Conservation (phyloP, 2,113 vertebrate genomes). For the Trogon melanurus region DNA sequence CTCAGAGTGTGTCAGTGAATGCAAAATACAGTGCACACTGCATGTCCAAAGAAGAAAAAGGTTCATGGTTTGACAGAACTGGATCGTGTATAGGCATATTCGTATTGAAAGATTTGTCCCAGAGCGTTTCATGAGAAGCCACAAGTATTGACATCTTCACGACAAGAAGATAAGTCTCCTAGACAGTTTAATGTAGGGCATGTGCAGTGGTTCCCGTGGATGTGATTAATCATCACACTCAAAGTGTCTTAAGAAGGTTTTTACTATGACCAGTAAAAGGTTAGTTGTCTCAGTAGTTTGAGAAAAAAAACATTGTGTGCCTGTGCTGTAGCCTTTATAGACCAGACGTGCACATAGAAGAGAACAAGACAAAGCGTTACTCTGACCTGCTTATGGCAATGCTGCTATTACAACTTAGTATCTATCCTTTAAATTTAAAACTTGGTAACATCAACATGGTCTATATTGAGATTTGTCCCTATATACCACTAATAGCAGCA, state of each 20-base stretch:
- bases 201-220: background rate
- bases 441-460: background rate
- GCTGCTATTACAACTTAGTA: background rate
- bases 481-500: background rate
- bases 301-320: background rate
- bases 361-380: background rate
- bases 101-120: background rate
- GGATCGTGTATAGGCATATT: background rate
- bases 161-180: background rate
- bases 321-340: background rate
- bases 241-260: background rate
- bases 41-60: background rate
- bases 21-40: background rate
- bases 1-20: background rate
- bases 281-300: background rate
- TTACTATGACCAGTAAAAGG: background rate
- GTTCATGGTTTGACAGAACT: background rate
- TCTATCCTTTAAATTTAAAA: background rate
- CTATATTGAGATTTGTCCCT: background rate
- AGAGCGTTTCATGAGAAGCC: background rate
- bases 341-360: background rate
- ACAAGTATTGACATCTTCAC: background rate
- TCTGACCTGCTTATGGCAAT: background rate
- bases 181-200: background rate
- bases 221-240: background rate